These are phyloP conservation scores for Gallirallus australis DNA, from an alignment of 2,797 vertebrate genomes.

Conservation along the genomic window DNA sequence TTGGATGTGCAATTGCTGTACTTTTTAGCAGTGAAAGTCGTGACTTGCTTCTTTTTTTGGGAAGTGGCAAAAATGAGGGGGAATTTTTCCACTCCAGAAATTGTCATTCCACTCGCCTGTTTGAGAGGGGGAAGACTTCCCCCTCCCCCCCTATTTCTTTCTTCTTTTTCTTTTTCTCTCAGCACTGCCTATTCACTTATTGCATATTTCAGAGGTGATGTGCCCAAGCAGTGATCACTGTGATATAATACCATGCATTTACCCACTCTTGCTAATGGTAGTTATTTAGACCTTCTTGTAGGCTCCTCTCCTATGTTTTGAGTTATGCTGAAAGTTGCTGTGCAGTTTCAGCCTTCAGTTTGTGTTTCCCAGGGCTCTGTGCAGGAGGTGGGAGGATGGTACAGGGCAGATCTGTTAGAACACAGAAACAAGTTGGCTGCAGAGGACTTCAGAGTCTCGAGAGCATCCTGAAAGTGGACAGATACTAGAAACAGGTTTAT, in stretches of 20 bases:
- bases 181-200: not conserved
- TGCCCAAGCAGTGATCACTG: not conserved
- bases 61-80: not conserved
- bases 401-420: not conserved
- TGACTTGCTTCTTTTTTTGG: not conserved
- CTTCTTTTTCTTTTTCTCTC: not conserved
- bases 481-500: not conserved
- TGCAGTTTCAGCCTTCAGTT: not conserved
- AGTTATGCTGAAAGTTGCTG: not conserved
- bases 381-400: not conserved
- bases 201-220: not conserved
- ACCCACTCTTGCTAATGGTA: not conserved
- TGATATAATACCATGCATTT: not conserved
- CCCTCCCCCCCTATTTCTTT: not conserved
- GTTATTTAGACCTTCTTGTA: not conserved
- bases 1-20: not conserved
- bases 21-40: not conserved
- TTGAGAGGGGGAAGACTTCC: fast-evolving
- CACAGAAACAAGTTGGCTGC: not conserved
- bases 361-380: not conserved
- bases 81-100: not conserved
- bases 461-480: not conserved
- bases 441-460: not conserved
- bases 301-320: not conserved
- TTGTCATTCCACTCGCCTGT: not conserved